Conservation (phyloP, 2,888 invertebrate species). For the Drosophila recens region DNA sequence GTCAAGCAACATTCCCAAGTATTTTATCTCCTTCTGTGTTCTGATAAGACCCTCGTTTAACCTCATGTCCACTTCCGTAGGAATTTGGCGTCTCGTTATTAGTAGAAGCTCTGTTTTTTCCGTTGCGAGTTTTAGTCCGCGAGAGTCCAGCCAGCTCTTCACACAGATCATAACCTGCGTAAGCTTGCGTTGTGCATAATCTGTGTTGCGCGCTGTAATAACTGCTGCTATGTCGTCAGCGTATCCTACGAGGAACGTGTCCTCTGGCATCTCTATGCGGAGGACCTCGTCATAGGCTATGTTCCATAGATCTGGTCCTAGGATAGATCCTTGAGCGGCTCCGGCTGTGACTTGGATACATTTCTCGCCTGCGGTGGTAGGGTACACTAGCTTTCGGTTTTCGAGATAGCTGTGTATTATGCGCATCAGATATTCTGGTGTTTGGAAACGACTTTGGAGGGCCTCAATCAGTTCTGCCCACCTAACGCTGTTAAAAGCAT, state of each 20-base stretch:
- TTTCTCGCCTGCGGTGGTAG: background rate
- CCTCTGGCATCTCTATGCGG: background rate
- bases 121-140: too few species aligned
- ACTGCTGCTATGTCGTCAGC: background rate
- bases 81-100: too few species aligned
- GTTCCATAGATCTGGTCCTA: slow-evolving; percentile 1
- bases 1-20: too few species aligned
- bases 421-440: background rate
- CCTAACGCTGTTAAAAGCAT: background rate
- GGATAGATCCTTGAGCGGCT: slow-evolving; percentile 1
- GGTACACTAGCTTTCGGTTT: background rate
- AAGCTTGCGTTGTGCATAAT: background rate
- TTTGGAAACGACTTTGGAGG: background rate
- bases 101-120: too few species aligned
- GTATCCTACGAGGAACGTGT: slow-evolving; percentile 2
- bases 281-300: background rate
- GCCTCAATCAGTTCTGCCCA: background rate
- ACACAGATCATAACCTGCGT: background rate
- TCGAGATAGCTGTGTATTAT: background rate
- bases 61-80: too few species aligned
- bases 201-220: background rate
- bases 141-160: background rate
- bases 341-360: background rate
- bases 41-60: too few species aligned
- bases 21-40: too few species aligned